These are phyloP conservation scores for Lasioglossum vierecki DNA, from an alignment of 2,888 invertebrate genomes.

Conservation along the genomic window DNA sequence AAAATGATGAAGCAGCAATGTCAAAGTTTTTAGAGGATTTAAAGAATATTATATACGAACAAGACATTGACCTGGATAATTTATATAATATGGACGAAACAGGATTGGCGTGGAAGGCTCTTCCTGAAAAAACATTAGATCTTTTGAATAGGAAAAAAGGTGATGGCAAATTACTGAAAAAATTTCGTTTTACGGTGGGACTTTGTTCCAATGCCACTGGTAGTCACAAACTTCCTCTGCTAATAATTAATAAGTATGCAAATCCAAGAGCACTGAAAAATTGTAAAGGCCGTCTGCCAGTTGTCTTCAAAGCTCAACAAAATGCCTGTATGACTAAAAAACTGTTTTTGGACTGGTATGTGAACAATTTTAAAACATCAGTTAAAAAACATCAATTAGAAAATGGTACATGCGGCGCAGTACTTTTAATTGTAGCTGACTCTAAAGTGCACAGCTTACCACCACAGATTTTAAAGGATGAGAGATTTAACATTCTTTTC, in stretches of 20 bases:
- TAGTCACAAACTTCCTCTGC: background rate
- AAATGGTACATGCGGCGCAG: background rate
- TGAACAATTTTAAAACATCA: background rate
- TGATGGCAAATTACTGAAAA: background rate
- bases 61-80: background rate
- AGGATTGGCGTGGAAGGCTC: background rate
- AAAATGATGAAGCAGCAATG: background rate
- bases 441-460: background rate
- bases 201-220: background rate
- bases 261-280: background rate
- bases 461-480: background rate
- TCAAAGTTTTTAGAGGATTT: background rate
- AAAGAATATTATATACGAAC: background rate
- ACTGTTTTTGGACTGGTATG: slow-evolving; percentile 3
- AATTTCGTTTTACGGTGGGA: background rate
- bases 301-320: background rate
- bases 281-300: background rate
- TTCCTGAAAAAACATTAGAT: slow-evolving; percentile 3
- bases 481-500: background rate
- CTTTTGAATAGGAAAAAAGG: background rate
- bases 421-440: background rate
- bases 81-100: background rate
- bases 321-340: background rate
- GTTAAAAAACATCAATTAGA: background rate
- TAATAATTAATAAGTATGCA: slow-evolving; percentile 7